Percentiles rank a stretch among this genome's conserved stretches.
phyloP scores from a whole-genome alignment of 1,140 invertebrate species.

The Lasioglossum baleicum region DNA sequence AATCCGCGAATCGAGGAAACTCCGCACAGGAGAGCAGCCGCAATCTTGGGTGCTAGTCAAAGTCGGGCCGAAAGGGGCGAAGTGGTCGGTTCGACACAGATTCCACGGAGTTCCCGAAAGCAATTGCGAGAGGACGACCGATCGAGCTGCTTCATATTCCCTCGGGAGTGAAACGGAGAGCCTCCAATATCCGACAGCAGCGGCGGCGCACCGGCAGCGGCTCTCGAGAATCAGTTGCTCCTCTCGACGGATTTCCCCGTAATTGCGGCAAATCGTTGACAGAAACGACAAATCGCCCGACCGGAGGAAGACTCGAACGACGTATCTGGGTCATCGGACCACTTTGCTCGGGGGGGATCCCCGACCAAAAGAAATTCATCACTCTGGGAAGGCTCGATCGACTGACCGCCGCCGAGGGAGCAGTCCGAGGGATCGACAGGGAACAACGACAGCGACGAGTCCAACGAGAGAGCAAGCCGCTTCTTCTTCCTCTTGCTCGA shows the following conservation, averaged over 20 bases:
- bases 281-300: conserved; percentile 38
- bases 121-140: background rate
- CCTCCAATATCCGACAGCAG: conserved; percentile 35
- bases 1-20: background rate
- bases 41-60: background rate
- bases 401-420: background rate
- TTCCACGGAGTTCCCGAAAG: background rate
- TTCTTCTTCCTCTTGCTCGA: background rate
- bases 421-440: background rate
- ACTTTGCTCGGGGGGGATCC: background rate
- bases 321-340: conserved; percentile 42
- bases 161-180: background rate
- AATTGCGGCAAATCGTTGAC: conserved; percentile 47
- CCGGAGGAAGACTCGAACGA: background rate
- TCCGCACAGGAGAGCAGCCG: background rate
- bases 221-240: conserved; percentile 1
- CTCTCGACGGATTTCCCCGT: conserved; percentile 41
- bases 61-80: background rate
- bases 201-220: no score
- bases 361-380: conserved; percentile 35
- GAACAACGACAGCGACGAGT: conserved; percentile 3
- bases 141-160: conserved; percentile 32
- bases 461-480: background rate
- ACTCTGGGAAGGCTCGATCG: background rate
- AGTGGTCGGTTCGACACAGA: conserved; percentile 26